Evolutionary conservation across 2,888 invertebrate species (phyloP), one percentile per base, ranked within the genome.

Genomic region (Scaeva pyrastri): DNA sequence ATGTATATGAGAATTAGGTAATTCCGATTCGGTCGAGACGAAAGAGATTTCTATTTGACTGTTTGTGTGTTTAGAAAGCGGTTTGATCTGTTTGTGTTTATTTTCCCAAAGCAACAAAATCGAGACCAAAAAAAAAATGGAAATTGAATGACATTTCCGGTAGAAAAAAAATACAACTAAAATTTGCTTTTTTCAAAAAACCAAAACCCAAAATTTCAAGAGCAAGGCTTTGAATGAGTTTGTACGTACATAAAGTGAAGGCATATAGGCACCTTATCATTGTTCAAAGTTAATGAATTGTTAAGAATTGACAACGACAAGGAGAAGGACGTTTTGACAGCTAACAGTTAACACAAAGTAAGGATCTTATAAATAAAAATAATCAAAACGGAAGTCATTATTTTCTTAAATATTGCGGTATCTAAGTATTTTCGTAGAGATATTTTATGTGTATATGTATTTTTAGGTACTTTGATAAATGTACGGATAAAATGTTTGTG

Each of bases 251-350:
- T 23, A 23, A 12, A 11, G 2, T 12, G 39, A 11, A 39, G 11
- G 12, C 12, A 52, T 10, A 39, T 43, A 41, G 5, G 8, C 10
- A 11, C 26, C 14, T 16, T 19, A 19, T 68, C 2, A 76, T 85
- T 85, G 75, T 76, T 55, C 39, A 45, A 66, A 85, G 56, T 64
- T 73, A 85, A 81, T 85, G 85, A 85, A 73, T 70, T 73, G 81
- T 81, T 68, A 81, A 73, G 68, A 55, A 73, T 41, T 56, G 73
- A 62, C 58, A 12, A 36, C 16, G 11, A n/a, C 36, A 12, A 19
- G 4, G 26, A 56, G 23, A 2, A 6, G 31, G 31, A 31, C 31
- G 31, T 31, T 31, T 8, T 31, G 43, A n/a, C 43, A 12, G 19
- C 62, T 85, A 76, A 73, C 81, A 81, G 80, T 50, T 62, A 70